These are phyloP conservation scores for Paracyclopina nana DNA, from an alignment of 1,140 invertebrate genomes.

Conservation along the genomic window DNA sequence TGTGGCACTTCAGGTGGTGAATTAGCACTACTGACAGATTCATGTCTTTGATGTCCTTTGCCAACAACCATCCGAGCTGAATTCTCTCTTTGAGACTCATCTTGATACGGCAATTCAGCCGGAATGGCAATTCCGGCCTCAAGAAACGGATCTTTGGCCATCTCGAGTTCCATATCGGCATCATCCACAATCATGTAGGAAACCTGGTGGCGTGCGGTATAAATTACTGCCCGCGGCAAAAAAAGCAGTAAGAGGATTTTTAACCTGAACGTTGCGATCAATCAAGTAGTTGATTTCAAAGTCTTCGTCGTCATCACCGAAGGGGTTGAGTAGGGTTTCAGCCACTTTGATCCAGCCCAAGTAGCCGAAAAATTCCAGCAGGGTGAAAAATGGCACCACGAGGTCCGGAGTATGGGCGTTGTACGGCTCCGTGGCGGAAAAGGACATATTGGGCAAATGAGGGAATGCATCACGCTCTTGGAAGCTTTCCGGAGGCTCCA, in stretches of 20 bases:
- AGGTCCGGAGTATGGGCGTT: constrained; percentile 26
- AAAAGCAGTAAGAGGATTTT: too few relatives aligned
- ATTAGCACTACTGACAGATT: too few relatives aligned
- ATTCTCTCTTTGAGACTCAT: too few relatives aligned
- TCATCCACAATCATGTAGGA: constrained; percentile 14
- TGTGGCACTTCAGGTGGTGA: too few relatives aligned
- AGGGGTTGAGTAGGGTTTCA: constrained; percentile 72
- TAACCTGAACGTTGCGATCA: constrained; percentile 14
- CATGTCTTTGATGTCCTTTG: too few relatives aligned
- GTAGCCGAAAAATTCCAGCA: constrained; percentile 73
- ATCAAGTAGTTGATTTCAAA: constrained; percentile 37
- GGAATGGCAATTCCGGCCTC: constrained; percentile 10
- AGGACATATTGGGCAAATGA: constrained; percentile 6
- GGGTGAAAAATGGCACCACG: constrained; percentile 34
- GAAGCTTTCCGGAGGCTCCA: constrained; percentile 23
- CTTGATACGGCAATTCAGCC: too few relatives aligned
- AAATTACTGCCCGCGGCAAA: too few relatives aligned
- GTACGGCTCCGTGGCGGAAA: constrained; percentile 17
- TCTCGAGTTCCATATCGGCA: constrained; percentile 6
- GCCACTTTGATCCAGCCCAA: constrained; percentile 90
- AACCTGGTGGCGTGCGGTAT: too few relatives aligned
- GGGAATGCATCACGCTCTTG: constrained; percentile 18
- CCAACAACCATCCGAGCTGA: too few relatives aligned
- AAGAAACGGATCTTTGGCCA: constrained; percentile 14
- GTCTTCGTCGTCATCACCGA: constrained; percentile 86